Evolutionary conservation across 2,888 invertebrate genomes (phyloP).

Genomic region (Drosophila helvetica): DNA sequence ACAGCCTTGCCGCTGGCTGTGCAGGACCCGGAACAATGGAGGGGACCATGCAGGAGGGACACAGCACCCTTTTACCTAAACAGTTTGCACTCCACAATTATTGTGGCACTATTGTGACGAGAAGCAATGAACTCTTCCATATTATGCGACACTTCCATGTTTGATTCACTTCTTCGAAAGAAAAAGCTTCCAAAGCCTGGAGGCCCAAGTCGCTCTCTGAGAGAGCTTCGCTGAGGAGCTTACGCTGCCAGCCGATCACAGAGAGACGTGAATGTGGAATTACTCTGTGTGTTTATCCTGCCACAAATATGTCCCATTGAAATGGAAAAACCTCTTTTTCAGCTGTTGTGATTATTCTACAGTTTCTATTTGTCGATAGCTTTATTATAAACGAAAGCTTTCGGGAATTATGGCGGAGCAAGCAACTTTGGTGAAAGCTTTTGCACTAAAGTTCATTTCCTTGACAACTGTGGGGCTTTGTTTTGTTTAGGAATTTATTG

Average conservation of each 20-base stretch:
- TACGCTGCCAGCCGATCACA: no score
- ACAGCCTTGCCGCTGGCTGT: background rate
- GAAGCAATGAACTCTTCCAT: background rate
- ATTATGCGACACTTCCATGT: background rate
- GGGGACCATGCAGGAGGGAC: background rate
- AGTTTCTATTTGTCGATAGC: background rate
- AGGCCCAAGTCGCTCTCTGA: no score
- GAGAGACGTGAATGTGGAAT: no score
- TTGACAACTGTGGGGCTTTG: constrained; percentile 43
- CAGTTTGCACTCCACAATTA: background rate
- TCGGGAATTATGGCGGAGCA: background rate
- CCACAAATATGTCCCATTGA: no score
- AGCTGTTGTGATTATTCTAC: background rate
- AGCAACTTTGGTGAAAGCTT: constrained; percentile 37
- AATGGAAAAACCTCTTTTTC: background rate
- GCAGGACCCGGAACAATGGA: constrained; percentile 15
- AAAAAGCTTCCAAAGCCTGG: no score
- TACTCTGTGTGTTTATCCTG: no score
- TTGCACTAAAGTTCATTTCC: constrained; percentile 44
- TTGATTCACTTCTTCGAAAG: background rate
- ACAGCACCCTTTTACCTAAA: background rate
- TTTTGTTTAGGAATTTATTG: constrained; percentile 33
- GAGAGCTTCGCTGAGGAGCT: no score
- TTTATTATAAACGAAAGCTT: background rate
- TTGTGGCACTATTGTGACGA: background rate